Evolutionary conservation across 1,140 invertebrate species (phyloP).

Genomic region (Drosophila pandora): DNA sequence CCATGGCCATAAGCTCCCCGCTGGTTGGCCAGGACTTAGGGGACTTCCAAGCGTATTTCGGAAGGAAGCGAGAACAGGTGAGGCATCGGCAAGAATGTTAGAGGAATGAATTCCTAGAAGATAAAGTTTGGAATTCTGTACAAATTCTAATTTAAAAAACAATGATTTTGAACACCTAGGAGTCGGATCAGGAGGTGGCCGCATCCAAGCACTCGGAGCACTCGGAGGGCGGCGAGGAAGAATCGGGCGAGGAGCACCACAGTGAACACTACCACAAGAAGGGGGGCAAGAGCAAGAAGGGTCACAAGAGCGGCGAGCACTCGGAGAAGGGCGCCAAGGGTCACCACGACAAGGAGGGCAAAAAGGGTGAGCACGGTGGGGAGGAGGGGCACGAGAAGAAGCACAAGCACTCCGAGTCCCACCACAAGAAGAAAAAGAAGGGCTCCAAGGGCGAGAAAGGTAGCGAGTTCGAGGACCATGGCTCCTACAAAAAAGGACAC

Average conservation of each 20-base stretch:
- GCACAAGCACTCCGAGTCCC: conserved; percentile 89
- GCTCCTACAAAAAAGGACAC: conserved; percentile 91
- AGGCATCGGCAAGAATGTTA: no score
- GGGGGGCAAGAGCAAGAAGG: conserved; percentile 85
- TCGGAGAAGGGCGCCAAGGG: conserved; percentile 86
- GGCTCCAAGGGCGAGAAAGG: conserved; percentile 90
- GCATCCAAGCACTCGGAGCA: conserved; percentile 76
- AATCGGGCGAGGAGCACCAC: conserved; percentile 86
- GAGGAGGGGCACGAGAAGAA: conserved; percentile 90
- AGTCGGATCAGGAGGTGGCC: conserved; percentile 69
- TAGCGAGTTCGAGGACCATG: conserved; percentile 86
- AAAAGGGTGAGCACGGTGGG: conserved; percentile 89
- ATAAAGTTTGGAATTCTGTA: no score
- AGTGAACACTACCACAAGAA: conserved; percentile 85
- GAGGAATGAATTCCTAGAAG: no score
- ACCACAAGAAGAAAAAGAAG: conserved; percentile 90
- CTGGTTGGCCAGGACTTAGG: conserved; percentile 43
- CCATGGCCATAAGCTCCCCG: conserved; percentile 54
- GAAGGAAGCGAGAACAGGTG: conserved; percentile 8
- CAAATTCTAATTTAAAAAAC: no score
- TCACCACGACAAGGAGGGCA: conserved; percentile 89
- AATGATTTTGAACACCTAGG: not conserved
- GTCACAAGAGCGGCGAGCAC: conserved; percentile 71
- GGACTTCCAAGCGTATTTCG: conserved; percentile 48
- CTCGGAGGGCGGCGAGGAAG: conserved; percentile 83